Evolutionary conservation across 2,113 vertebrate genomes (phyloP).

Genomic region (Bubo scandiacus): DNA sequence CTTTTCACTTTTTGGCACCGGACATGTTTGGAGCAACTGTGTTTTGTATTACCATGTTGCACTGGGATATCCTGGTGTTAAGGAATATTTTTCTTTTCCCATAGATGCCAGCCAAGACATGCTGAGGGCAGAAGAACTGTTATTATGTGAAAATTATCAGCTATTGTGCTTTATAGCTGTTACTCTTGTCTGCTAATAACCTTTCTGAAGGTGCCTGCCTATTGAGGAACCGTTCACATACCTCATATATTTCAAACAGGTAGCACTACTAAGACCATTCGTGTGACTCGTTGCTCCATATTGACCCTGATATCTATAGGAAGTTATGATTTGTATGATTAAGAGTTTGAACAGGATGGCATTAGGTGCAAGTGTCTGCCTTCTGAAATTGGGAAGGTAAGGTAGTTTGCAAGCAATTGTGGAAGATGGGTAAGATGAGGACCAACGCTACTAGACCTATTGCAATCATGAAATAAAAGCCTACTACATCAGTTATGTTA

Average conservation of each 20-base stretch:
- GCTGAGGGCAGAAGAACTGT: not conserved
- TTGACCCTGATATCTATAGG: not conserved
- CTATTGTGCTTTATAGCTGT: not conserved
- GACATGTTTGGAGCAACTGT: not conserved
- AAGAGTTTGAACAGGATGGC: not conserved
- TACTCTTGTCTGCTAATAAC: not conserved
- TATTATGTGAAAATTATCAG: not conserved
- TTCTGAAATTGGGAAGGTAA: not conserved
- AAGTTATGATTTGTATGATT: not conserved
- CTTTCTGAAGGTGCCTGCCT: not conserved
- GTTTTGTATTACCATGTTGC: not conserved
- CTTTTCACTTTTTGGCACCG: not conserved
- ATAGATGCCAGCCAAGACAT: constrained; percentile 1
- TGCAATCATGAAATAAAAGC: not conserved
- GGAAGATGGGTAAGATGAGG: not conserved
- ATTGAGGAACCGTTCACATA: not conserved
- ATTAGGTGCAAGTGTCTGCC: not conserved
- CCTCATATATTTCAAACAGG: not conserved
- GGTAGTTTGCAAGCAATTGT: not conserved
- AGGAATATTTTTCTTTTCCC: constrained; percentile 13
- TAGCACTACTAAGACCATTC: not conserved
- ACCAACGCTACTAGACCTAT: not conserved
- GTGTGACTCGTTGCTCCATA: not conserved
- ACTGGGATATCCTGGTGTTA: constrained; percentile 6
- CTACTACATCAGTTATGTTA: not conserved